Percentiles rank a stretch among this genome's conserved stretches.
These are phyloP conservation scores for Gorsachius goisagi DNA, from an alignment of 2,113 vertebrate genomes.

Conservation along the genomic window DNA sequence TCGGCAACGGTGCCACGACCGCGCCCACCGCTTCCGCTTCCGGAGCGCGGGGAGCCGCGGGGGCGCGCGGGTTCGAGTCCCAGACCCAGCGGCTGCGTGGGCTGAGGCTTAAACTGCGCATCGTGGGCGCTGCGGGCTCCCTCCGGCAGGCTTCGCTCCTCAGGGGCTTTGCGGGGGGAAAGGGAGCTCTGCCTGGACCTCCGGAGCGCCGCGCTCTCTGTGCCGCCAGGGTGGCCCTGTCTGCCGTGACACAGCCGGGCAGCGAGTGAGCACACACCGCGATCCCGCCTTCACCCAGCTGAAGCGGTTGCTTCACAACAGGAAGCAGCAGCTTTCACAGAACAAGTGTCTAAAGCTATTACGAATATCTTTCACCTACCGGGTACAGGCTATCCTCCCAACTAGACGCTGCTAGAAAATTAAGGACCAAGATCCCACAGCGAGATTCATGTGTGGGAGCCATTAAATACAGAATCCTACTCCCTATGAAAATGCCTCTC, in stretches of 20 bases:
- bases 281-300: neutral
- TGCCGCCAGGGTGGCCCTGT: neutral
- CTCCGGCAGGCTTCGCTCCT: no score
- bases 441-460: neutral
- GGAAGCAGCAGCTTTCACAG: neutral
- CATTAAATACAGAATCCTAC: neutral
- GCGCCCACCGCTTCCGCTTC: neutral
- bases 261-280: no score
- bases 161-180: fast-evolving
- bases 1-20: neutral
- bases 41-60: neutral
- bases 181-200: neutral
- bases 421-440: neutral
- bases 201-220: fast-evolving
- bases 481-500: neutral
- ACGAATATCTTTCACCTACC: fast-evolving
- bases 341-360: no score
- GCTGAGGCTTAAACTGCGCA: fast-evolving
- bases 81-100: fast-evolving
- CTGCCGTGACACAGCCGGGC: neutral
- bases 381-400: neutral
- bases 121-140: fast-evolving
- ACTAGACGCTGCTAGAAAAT: neutral
- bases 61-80: neutral
- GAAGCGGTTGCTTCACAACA: neutral